Evolutionary conservation across 2,113 vertebrate species (phyloP).

Genomic region (Garra rufa): DNA sequence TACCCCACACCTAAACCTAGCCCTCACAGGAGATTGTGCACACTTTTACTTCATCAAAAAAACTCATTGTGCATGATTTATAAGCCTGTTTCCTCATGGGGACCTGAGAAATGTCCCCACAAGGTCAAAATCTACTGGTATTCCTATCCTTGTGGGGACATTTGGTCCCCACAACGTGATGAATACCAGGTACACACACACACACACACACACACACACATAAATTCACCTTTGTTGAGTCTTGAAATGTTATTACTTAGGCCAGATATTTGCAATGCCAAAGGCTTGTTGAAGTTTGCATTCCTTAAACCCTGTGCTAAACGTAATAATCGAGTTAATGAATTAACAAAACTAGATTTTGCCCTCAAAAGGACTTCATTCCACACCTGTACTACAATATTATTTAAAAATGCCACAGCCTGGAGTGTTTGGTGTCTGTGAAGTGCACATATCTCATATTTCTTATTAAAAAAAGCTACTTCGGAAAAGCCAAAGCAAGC

Average conservation of each 20-base stretch:
- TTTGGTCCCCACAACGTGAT: too few species aligned
- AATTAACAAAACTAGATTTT: slow-evolving; percentile 11
- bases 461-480: not conserved
- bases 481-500: not conserved
- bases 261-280: too few species aligned
- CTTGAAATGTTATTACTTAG: not conserved
- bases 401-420: not conserved
- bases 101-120: too few species aligned
- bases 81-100: too few species aligned
- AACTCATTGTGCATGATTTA: too few species aligned
- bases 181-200: too few species aligned
- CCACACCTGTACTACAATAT: not conserved
- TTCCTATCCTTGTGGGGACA: too few species aligned
- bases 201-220: not conserved
- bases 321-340: not conserved
- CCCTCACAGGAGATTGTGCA: too few species aligned
- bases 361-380: not conserved
- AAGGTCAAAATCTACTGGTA: too few species aligned
- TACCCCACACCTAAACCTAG: too few species aligned
- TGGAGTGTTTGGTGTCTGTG: not conserved
- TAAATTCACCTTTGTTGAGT: not conserved
- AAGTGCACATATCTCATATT: slow-evolving; percentile 2
- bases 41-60: too few species aligned
- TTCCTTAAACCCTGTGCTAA: not conserved
- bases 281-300: not conserved